Evolutionary conservation across 2,888 invertebrate genomes (phyloP), one percentile per base, ranked within the genome.

Genomic region (Ennomos quercinarius): DNA sequence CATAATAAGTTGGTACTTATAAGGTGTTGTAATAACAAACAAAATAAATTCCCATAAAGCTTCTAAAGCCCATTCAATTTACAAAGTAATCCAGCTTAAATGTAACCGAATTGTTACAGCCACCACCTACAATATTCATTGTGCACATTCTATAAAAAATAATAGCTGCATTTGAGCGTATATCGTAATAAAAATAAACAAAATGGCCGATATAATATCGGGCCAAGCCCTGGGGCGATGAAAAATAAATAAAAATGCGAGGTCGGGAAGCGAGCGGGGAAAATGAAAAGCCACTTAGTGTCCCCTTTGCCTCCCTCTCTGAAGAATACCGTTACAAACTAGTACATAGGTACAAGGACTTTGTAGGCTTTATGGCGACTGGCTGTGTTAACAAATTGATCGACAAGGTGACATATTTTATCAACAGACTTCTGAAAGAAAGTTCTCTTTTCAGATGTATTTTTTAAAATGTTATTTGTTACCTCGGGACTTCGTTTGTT

Each of bases 191-290:
- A 87, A 88, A 89, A 85, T 86, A 84, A 86, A 85, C 82, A 86
- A 86, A 89, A 86, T 82, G 83, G 77, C 77, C 82, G 83, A 87
- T 87, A 87, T 88, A 81, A 88, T 86, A 85, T 85, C 83, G 83
- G 77, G 77, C 73, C 68, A 70, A 72, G 77, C 84, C 89, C 77
- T 68, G 73, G 75, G 82, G 89, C 89, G 84, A 90, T 90, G 91
- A 88, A 89, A 90, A 87, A 91, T 91, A 91, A 90, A 91, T 91
- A 91, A 89, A 90, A 88, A 78, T 70, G 77, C 64, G 73, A 74
- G 74, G 76, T 71, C 67, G 75, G 73, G 70, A 73, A 73, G 73
- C 73, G 73, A 68, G 68, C 72, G 81, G 86, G 82, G 74, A 84
- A 85, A 88, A 88, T 86, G 87, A 84, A 87, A 89, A 84, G 83